Base-by-base conservation (phyloP, 2,113 vertebrate species). In the Litocranius walleri region DNA sequence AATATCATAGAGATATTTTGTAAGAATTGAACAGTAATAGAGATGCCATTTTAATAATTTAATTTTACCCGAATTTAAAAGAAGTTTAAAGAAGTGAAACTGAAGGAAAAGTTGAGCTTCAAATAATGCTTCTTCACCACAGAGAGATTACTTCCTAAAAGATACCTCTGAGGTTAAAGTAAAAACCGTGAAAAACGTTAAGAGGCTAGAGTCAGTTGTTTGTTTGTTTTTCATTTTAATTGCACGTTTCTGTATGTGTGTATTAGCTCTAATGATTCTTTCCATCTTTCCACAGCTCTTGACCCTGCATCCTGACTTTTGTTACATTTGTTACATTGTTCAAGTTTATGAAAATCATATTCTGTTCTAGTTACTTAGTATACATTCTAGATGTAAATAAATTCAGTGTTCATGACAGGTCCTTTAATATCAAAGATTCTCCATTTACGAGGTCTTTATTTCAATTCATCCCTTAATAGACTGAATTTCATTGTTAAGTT, bases 121-220 rank as follows among this genome's bases (percentile, higher is more conserved):
- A 94, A 88, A 95, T 91, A 91, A 82, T 59, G 52, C 89, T 94
- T 96, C 95, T 90, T 96, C 52, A 97, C 94, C 77, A 61, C 95
- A 88, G 50, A 62, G 40, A 92, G 27, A 84, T 92, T 90, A 95
- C 61, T 97, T 96, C 87, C 88, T 97, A 52, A 96, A 96, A 95
- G 54, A 90, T 81, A 96, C 48, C 29, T 88, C 85, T 71, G 57
- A 97, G 95, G 92, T 88, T 96, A 96, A 88, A 52, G 67, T 81
- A 95, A 94, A 95, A 94, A 78, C n/a, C 90, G 48, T 92, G 36
- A 83, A 94, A 90, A 93, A 56, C 17, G 9, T 21, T 61, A 40
- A 92, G 48, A 96, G 27, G 50, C 36, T 88, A 25, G 9, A 71
- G 36, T 94, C 36, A 27, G 14, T 71, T 43, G 43, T 43, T 43